Base-by-base conservation (phyloP, 2,888 invertebrate species). In the Drosophila seclusa region DNA sequence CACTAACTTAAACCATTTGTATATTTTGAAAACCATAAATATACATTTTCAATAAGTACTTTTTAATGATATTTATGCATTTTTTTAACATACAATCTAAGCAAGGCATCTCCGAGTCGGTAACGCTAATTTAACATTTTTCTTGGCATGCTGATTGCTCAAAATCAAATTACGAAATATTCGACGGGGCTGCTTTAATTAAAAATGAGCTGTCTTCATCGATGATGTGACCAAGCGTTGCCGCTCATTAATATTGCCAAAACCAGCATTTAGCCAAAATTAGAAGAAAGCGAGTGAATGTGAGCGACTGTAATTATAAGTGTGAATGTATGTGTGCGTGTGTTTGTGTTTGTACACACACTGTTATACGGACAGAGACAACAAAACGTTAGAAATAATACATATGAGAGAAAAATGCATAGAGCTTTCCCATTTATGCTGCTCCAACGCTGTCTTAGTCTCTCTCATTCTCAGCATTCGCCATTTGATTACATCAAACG, bases 401-500 rank as follows among this genome's bases (percentile, higher is more conserved):
- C 32, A 49, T 18, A 29, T 49, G 27, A 50, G 13, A 65, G 34
- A 70, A 63, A 80, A 80, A 68, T 57, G 42, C 42, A 57, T 57
- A 5, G 38, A 40, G 63, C 64, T 54, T 62, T 62, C 54, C 61
- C 62, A 59, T 59, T 55, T 34, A 40, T 55, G 49, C 68, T 38
- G 61, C 24, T 45, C 29, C 54, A 13, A 18, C 54, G 38, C 67
- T 24, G 55, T 50, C 50, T 29, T 16, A 34, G 49, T 55, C 60
- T 27, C n/a, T 69, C 55, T 52, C 60, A 54, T 60, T 31, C 58
- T 52, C 50, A 69, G 61, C 70, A 79, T 86, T 86, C 74, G 85
- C 87, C 74, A 89, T 85, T 85, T 85, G 89, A 87, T 87, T 87
- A 87, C 89, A 87, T 87, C 87, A 87, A 85, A 68, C 54, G 62